These are phyloP conservation scores for Lonchura striata DNA, from an alignment of 2,113 vertebrate species.

Conservation along the genomic window DNA sequence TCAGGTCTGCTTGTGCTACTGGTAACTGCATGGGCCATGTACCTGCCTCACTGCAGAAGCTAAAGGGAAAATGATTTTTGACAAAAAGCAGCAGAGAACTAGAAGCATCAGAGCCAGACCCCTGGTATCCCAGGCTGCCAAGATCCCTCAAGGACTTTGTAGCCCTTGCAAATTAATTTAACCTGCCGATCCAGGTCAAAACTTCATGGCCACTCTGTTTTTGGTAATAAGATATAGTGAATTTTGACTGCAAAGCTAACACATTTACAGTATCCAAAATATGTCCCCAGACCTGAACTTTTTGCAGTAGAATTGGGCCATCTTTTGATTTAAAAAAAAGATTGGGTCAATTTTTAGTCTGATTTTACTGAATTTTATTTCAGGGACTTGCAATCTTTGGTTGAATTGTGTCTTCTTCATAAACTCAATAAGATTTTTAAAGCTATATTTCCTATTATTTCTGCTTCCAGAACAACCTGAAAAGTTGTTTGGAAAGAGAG, in stretches of 20 bases:
- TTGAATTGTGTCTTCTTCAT: background rate
- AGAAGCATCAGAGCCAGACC: background rate
- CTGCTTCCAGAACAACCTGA: background rate
- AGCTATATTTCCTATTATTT: background rate
- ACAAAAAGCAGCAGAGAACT: background rate
- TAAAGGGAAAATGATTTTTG: background rate
- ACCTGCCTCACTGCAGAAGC: background rate
- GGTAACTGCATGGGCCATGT: background rate
- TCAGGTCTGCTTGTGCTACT: background rate
- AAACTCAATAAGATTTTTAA: background rate
- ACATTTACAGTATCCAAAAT: background rate
- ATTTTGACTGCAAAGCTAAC: background rate
- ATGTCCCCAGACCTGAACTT: background rate
- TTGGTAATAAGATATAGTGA: background rate
- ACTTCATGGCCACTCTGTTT: rapidly evolving
- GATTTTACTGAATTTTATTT: background rate
- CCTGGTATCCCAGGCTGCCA: background rate
- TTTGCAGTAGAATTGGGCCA: background rate
- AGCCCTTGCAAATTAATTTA: background rate
- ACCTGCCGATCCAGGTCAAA: background rate
- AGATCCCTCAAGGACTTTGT: background rate
- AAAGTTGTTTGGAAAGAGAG: background rate
- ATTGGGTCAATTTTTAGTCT: background rate
- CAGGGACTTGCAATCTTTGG: background rate
- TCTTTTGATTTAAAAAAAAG: background rate